These are phyloP conservation scores for Graphium colonna DNA, from an alignment of 2,888 invertebrate genomes.

Conservation along the genomic window DNA sequence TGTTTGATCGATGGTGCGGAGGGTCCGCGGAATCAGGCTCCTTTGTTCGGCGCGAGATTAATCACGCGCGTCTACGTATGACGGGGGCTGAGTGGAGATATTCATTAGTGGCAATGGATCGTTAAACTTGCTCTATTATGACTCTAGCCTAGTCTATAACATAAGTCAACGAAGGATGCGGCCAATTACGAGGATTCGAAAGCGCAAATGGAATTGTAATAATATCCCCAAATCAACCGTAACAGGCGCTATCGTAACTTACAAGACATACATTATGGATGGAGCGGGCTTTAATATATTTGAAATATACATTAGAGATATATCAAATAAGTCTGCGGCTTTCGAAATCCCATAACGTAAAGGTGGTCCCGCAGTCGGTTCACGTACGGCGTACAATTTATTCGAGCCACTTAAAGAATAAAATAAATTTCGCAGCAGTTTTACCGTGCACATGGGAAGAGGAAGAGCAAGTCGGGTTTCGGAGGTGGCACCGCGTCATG, in stretches of 20 bases:
- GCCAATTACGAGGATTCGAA: neutral
- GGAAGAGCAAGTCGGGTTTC: slow-evolving; percentile 55
- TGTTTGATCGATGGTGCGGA: slow-evolving; percentile 70
- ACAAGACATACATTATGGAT: slow-evolving; percentile 1
- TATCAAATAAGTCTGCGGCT: slow-evolving; percentile 23
- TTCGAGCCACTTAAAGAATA: slow-evolving; percentile 63
- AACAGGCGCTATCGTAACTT: neutral
- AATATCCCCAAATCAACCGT: neutral
- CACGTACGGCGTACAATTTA: slow-evolving; percentile 68
- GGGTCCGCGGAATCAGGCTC: slow-evolving; percentile 64
- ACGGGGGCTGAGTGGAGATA: slow-evolving; percentile 60
- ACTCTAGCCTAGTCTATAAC: slow-evolving; percentile 5
- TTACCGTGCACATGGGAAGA: slow-evolving; percentile 57
- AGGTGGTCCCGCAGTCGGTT: slow-evolving; percentile 49
- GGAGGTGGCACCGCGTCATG: slow-evolving; percentile 52
- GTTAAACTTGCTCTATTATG: slow-evolving; percentile 35
- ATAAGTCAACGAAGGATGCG: neutral
- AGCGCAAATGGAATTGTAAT: neutral
- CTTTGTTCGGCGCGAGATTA: slow-evolving; percentile 73
- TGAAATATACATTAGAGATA: slow-evolving; percentile 24
- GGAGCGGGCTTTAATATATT: slow-evolving; percentile 17
- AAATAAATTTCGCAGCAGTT: slow-evolving; percentile 60
- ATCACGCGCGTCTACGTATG: slow-evolving; percentile 64
- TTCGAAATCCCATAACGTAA: slow-evolving; percentile 36
- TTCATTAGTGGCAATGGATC: slow-evolving; percentile 57